Percentiles rank a stretch among this genome's conserved stretches.
Evolutionary conservation across 2,888 invertebrate species (phyloP).

Genomic region (Habroteleia sp.): DNA sequence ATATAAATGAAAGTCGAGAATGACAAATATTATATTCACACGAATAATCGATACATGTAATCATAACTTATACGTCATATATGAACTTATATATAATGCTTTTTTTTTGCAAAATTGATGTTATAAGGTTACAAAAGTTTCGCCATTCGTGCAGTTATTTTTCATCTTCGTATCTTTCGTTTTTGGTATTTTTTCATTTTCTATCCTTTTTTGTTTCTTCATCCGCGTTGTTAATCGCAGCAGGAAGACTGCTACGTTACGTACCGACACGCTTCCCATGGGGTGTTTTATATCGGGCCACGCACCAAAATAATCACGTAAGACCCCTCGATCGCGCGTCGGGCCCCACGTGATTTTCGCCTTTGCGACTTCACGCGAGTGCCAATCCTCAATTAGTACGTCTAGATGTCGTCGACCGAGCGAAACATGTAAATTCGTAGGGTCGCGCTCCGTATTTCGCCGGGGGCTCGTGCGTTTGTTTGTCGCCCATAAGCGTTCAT

Average conservation of each 20-base stretch:
- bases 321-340: slow-evolving; percentile 64
- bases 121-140: too few species aligned
- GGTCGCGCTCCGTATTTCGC: slow-evolving; percentile 1
- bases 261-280: slow-evolving; percentile 62
- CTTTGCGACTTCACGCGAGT: slow-evolving; percentile 15
- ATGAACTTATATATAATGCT: too few species aligned
- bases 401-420: slow-evolving; percentile 33
- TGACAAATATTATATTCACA: too few species aligned
- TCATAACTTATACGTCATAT: too few species aligned
- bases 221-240: slow-evolving; percentile 41
- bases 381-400: slow-evolving; percentile 49
- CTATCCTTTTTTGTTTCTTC: slow-evolving; percentile 3
- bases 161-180: too few species aligned
- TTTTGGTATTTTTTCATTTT: slow-evolving; percentile 18
- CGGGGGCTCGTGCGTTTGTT: slow-evolving; percentile 23
- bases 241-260: slow-evolving; percentile 34
- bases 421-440: slow-evolving; percentile 36
- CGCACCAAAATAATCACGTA: slow-evolving; percentile 66
- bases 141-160: too few species aligned
- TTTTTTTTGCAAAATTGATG: too few species aligned
- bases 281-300: slow-evolving; percentile 63
- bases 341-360: slow-evolving; percentile 55
- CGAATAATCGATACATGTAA: too few species aligned
- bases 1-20: too few species aligned
- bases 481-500: slow-evolving; percentile 30